Base-by-base conservation (phyloP, 2,888 invertebrate species). In the Patella pellucida region DNA sequence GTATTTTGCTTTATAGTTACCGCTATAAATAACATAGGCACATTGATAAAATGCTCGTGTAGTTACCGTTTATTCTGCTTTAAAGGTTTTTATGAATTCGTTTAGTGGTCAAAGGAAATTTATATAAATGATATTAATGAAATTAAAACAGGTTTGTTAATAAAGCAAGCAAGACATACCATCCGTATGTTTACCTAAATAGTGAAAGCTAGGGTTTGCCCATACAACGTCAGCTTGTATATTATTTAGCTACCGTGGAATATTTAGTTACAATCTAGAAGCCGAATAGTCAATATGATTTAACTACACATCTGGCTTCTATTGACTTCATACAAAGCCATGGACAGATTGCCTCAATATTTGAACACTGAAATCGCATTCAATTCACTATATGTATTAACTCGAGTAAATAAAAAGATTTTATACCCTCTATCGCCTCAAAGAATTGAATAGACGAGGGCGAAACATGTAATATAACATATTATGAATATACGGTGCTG, bases 221-320 rank as follows among this genome's bases (percentile, higher is more conserved):
- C 14, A 62, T 19, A 62, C 62, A 62, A 62, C 19, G 14, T 62
- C 62, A 41, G 41, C 41, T 41, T 41, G 41, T 62, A 62, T 62
- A 62, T 62, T 62, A 62, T 62, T n/a, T 19, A 62, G 62, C 19
- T 23, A 62, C 62, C 19, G 23, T 62, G 62, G 23, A 62, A 62
- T 62, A 62, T 62, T 62, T 62, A 23, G 62, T 62, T 62, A 62
- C 19, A 62, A 62, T 62, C 23, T 62, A 62, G 62, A 62, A 62
- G 62, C 19, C 62, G 62, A 62, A 62, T 62, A 62, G 62, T 62
- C 62, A 62, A 62, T 62, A 62, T 62, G 62, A 62, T 23, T 62
- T 62, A 23, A 62, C 62, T 62, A 62, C 62, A 62, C 62, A 62
- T 62, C 62, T 62, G 62, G 19, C 62, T 62, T 62, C 19, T 23